Evolutionary conservation across 2,888 invertebrate genomes (phyloP).

Genomic region (Ernsta delagoae): DNA sequence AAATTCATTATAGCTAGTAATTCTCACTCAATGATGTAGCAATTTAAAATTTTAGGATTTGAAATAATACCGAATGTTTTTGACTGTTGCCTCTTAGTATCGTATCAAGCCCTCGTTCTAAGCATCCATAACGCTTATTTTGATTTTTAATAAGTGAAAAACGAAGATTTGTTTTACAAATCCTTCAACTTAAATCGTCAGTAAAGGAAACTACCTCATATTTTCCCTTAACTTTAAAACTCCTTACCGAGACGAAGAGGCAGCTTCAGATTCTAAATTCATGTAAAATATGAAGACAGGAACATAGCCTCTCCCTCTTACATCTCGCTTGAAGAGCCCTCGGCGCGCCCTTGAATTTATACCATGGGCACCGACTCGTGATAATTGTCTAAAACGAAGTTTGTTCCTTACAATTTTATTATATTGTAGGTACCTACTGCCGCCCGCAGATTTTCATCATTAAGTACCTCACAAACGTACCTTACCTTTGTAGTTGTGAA

Average conservation of each 20-base stretch:
- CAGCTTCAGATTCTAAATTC: conserved; percentile 16
- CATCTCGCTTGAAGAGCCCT: conserved; percentile 23
- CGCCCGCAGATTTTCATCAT: not conserved
- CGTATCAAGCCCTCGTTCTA: no score
- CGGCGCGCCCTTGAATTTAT: conserved; percentile 13
- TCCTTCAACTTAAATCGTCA: not conserved
- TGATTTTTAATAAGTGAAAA: no score
- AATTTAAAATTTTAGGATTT: no score
- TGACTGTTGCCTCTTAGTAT: no score
- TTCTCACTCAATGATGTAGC: no score
- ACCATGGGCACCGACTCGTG: conserved; percentile 24
- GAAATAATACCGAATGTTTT: no score
- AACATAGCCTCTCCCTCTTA: conserved; percentile 7
- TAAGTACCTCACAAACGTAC: not conserved
- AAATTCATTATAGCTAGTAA: no score
- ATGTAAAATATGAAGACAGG: conserved; percentile 13
- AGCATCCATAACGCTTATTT: no score
- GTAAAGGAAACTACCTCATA: conserved; percentile 5
- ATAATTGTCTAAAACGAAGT: conserved; percentile 30
- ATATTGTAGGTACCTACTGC: not conserved
- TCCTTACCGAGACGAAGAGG: conserved; percentile 3
- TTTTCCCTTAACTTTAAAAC: conserved; percentile 1
- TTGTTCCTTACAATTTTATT: conserved; percentile 13
- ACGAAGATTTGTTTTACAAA: not conserved
- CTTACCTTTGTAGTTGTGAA: not conserved